A percentile compares a stretch with the other conserved stretches of the same genome.
These are phyloP conservation scores for Tethea ocularis DNA, from an alignment of 2,888 invertebrate genomes.

Conservation along the genomic window DNA sequence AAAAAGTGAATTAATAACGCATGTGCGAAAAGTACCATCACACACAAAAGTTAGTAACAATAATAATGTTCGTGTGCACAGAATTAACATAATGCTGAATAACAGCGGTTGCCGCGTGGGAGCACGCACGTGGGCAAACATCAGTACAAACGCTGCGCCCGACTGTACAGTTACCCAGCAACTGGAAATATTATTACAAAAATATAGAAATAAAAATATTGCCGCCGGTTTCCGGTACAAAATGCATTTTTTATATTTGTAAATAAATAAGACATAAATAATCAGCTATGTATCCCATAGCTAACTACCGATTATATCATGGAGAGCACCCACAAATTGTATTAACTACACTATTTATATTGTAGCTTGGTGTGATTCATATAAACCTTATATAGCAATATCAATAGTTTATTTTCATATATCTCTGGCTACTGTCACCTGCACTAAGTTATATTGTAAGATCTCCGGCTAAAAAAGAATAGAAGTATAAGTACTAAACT, in stretches of 20 bases:
- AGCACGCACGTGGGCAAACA: slow-evolving; percentile 74
- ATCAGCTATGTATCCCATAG: no score
- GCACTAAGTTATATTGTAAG: no score
- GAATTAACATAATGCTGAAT: slow-evolving; percentile 77
- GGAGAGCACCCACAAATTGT: not conserved
- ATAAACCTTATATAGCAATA: no score
- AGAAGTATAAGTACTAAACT: no score
- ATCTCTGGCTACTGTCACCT: no score
- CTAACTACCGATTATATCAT: no score
- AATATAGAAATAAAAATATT: slow-evolving; percentile 34
- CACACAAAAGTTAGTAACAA: slow-evolving; percentile 53
- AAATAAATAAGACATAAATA: not conserved
- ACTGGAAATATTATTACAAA: slow-evolving; percentile 36
- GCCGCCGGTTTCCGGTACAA: not conserved
- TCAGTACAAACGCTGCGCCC: slow-evolving; percentile 34
- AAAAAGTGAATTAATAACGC: slow-evolving; percentile 26
- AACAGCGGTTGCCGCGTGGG: slow-evolving; percentile 65
- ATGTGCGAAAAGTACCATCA: slow-evolving; percentile 44
- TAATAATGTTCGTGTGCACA: slow-evolving; percentile 59
- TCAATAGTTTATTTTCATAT: no score
- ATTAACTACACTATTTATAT: not conserved
- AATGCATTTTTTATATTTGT: not conserved
- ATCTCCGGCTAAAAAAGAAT: no score
- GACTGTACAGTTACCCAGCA: slow-evolving; percentile 33
- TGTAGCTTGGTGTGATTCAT: no score